phyloP scores from a whole-genome alignment of 1,140 invertebrate species.

The Schlechtendalia chinensis region DNA sequence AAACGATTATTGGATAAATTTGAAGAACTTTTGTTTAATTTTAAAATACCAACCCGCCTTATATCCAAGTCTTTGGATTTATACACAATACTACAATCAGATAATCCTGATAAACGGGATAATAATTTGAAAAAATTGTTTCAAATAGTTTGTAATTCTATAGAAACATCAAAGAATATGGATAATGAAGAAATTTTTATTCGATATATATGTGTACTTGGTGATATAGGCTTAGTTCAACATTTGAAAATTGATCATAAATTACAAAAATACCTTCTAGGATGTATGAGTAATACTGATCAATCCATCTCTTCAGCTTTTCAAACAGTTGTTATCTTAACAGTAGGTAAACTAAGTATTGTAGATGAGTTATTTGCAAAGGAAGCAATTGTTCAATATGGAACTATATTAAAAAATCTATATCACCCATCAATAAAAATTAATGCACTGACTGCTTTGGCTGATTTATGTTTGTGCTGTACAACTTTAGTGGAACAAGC shows the following conservation, averaged over 20 bases:
- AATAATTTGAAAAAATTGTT: conserved; percentile 12
- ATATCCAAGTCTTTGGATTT: conserved; percentile 38
- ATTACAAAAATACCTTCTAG: conserved; percentile 21
- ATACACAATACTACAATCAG: not conserved
- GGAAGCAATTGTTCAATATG: conserved; percentile 40
- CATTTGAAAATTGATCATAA: conserved; percentile 32
- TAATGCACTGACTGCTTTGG: conserved; percentile 45
- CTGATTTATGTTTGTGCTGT: conserved; percentile 44
- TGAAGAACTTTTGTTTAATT: conserved; percentile 36
- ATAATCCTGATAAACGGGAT: not conserved
- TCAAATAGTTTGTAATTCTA: conserved; percentile 2
- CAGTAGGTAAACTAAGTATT: conserved; percentile 43
- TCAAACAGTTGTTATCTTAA: conserved; percentile 29
- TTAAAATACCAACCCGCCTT: conserved; percentile 35
- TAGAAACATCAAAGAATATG: conserved; percentile 20
- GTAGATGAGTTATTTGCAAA: conserved; percentile 42
- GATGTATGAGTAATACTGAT: conserved; percentile 1
- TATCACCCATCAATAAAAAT: conserved; percentile 43
- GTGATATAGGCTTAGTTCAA: conserved; percentile 37
- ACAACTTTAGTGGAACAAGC: conserved; percentile 44
- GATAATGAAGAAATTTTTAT: conserved; percentile 43
- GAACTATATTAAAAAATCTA: conserved; percentile 30
- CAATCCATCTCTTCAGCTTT: conserved; percentile 11
- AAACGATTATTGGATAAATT: conserved; percentile 17
- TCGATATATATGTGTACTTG: conserved; percentile 15